Evolutionary conservation across 2,113 vertebrate genomes (phyloP).

Genomic region (Seriola rivoliana): DNA sequence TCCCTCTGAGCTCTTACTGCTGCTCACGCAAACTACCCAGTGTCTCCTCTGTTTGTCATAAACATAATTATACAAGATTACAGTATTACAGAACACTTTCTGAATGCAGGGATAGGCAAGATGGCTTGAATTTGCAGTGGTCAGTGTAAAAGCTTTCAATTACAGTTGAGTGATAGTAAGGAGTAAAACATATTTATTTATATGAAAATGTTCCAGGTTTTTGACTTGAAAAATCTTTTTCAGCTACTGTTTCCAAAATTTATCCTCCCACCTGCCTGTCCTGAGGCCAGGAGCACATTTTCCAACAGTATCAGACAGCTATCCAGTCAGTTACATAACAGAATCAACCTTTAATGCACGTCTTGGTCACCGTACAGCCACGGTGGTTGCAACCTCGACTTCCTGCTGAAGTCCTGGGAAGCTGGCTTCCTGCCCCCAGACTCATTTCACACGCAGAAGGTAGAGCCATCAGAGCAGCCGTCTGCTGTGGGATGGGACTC

Average conservation of each 20-base stretch:
- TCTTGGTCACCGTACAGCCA: conserved; percentile 28
- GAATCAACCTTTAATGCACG: conserved; percentile 27
- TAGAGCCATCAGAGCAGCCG: not conserved
- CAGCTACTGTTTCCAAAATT: conserved; percentile 34
- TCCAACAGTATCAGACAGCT: conserved; percentile 28
- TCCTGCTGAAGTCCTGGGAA: conserved; percentile 16
- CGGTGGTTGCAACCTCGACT: conserved; percentile 7
- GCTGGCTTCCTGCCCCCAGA: conserved; percentile 5
- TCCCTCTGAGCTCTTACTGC: conserved; percentile 2
- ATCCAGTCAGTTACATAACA: conserved; percentile 49
- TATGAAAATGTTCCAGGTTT: conserved; percentile 23
- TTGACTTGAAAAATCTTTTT: conserved; percentile 11
- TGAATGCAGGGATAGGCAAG: conserved; percentile 7
- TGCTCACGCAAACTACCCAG: conserved; percentile 10
- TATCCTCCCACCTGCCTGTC: conserved; percentile 33
- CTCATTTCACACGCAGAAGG: conserved; percentile 4
- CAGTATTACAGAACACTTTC: not conserved
- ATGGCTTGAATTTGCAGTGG: conserved; percentile 30
- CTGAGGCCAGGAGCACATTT: conserved; percentile 31
- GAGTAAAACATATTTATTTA: conserved; percentile 50
- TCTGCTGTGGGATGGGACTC: not conserved
- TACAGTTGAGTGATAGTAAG: conserved; percentile 25
- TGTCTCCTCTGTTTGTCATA: conserved; percentile 5
- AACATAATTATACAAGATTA: not conserved
- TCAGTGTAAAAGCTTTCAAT: conserved; percentile 31